Conservation (phyloP, 2,113 vertebrate genomes). For the Seriola aureovittata region DNA sequence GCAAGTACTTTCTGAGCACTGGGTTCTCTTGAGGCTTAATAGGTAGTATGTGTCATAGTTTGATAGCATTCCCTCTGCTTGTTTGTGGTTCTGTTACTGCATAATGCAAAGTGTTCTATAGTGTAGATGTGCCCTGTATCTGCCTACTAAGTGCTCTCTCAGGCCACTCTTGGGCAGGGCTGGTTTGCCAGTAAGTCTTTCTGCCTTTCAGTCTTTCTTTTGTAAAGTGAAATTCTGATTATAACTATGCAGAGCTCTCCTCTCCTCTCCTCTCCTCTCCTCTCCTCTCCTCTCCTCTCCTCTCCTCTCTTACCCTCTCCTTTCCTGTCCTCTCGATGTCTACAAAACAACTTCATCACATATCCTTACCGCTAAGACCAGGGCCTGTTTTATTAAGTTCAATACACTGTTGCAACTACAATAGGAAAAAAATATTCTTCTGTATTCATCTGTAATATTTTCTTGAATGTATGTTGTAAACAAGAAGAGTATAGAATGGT, state of each 20-base stretch:
- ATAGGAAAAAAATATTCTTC: no score
- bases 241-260: not conserved
- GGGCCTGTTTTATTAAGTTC: not conserved
- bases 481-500: not conserved
- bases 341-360: not conserved
- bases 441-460: not conserved
- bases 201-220: conserved; percentile 1
- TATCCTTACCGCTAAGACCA: not conserved
- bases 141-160: not conserved
- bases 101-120: not conserved
- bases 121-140: conserved; percentile 9
- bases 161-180: conserved; percentile 16
- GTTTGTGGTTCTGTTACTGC: not conserved
- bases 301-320: conserved; percentile 3
- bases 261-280: conserved; percentile 27
- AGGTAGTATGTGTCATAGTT: not conserved
- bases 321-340: not conserved
- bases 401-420: not conserved
- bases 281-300: not conserved
- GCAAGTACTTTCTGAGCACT: not conserved
- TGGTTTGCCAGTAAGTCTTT: conserved; percentile 24
- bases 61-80: not conserved
- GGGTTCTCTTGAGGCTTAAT: not conserved
- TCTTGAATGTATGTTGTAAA: not conserved
- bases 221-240: conserved; percentile 17